These are phyloP conservation scores for Augiades crinisus DNA, from an alignment of 2,888 invertebrate genomes.

Conservation along the genomic window DNA sequence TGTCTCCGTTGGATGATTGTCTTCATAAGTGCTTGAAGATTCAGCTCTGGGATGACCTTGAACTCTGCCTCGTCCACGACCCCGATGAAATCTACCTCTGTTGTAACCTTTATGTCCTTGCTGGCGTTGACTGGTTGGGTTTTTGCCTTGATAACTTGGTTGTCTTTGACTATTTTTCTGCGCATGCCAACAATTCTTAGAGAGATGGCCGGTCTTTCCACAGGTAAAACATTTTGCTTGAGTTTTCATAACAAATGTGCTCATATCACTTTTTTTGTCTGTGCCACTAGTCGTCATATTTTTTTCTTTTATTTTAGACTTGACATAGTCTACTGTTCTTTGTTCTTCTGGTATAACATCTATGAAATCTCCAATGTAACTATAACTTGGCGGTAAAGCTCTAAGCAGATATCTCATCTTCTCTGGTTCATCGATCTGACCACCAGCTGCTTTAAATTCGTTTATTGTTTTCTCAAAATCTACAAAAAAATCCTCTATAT, in stretches of 20 bases:
- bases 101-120: constrained; percentile 27
- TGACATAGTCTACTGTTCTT: constrained; percentile 36
- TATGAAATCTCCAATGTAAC: constrained; percentile 38
- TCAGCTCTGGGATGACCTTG: constrained; percentile 30
- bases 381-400: constrained; percentile 37
- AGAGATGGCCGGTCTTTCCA: constrained; percentile 35
- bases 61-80: constrained; percentile 31
- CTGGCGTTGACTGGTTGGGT: too few relatives aligned
- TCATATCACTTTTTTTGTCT: too few relatives aligned
- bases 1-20: constrained; percentile 28
- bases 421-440: too few relatives aligned
- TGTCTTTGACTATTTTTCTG: constrained; percentile 31
- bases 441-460: too few relatives aligned
- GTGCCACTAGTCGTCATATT: constrained; percentile 32
- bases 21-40: too few relatives aligned
- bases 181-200: too few relatives aligned
- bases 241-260: too few relatives aligned
- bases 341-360: constrained; percentile 38
- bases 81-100: constrained; percentile 24
- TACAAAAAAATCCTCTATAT: constrained; percentile 36
- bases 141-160: too few relatives aligned
- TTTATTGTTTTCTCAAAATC: too few relatives aligned
- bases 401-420: too few relatives aligned
- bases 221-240: constrained; percentile 33
- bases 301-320: constrained; percentile 36